phyloP scores from a whole-genome alignment of 2,888 invertebrate genomes.

The Phania funesta region DNA sequence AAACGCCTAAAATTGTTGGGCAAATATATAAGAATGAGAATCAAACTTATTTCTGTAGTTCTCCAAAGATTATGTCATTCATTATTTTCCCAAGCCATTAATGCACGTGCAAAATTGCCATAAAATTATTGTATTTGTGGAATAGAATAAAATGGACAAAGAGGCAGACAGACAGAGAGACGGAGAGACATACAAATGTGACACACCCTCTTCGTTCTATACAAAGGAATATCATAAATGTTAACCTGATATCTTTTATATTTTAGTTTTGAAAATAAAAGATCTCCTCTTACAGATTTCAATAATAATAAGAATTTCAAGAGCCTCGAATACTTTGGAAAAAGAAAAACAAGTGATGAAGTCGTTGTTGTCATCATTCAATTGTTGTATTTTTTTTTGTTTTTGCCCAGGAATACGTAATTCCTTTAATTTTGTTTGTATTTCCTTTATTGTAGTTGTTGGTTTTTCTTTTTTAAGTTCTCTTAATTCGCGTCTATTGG shows the following conservation, averaged over 20 bases:
- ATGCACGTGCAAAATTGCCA: constrained; percentile 60
- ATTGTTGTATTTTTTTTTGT: constrained; percentile 57
- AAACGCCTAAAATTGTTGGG: constrained; percentile 61
- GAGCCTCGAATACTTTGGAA: neutral
- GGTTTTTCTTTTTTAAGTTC: constrained; percentile 17
- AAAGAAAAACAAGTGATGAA: constrained; percentile 78
- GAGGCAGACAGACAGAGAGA: constrained; percentile 63
- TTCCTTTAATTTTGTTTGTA: constrained; percentile 42
- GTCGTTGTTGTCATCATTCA: constrained; percentile 75
- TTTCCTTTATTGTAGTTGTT: neutral
- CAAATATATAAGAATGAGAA: constrained; percentile 30
- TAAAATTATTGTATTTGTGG: neutral
- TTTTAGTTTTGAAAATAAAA: constrained; percentile 69
- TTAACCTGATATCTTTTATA: constrained; percentile 75
- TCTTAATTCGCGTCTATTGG: constrained; percentile 41
- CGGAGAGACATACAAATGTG: constrained; percentile 70
- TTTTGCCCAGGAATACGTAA: constrained; percentile 42
- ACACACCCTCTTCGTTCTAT: constrained; percentile 73
- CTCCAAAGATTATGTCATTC: constrained; percentile 21
- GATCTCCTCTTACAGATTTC: constrained; percentile 51
- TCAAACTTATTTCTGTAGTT: constrained; percentile 12
- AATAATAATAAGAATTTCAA: constrained; percentile 36
- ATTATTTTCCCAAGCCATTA: constrained; percentile 57
- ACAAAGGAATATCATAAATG: constrained; percentile 49
- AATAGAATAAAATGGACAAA: constrained; percentile 51